Percentiles rank a stretch among this genome's conserved stretches.
These are phyloP conservation scores for Drosophila tsacasi DNA, from an alignment of 1,140 invertebrate genomes.

Conservation along the genomic window DNA sequence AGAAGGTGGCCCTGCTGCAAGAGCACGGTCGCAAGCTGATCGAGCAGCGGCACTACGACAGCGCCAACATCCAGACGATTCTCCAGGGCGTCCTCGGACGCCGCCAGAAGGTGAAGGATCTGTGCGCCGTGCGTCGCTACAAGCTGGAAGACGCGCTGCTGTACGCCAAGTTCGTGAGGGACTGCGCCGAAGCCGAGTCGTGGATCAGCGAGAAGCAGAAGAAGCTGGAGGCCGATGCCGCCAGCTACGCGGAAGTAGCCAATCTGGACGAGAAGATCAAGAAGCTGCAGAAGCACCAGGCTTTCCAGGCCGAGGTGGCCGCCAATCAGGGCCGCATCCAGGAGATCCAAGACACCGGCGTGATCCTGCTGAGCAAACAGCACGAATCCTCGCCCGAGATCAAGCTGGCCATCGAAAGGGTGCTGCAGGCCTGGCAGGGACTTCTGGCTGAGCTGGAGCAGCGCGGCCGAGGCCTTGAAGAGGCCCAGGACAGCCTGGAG, in stretches of 20 bases:
- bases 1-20: conserved; percentile 93
- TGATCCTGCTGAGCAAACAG: conserved; percentile 88
- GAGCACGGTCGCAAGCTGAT: conserved; percentile 96
- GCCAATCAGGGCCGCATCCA: conserved; percentile 95
- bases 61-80: conserved; percentile 91
- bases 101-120: conserved; percentile 89
- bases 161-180: conserved; percentile 95
- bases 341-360: conserved; percentile 91
- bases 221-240: conserved; percentile 91
- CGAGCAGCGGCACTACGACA: conserved; percentile 97
- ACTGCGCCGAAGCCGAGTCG: conserved; percentile 94
- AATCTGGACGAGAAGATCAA: conserved; percentile 96
- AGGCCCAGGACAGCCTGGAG: conserved; percentile 98
- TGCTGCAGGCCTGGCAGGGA: conserved; percentile 92
- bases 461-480: conserved; percentile 94
- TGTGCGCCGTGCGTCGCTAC: conserved; percentile 88
- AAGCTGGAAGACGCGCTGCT: conserved; percentile 92
- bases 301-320: conserved; percentile 97
- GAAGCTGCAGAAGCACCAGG: conserved; percentile 98
- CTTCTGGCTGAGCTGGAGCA: conserved; percentile 92
- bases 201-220: conserved; percentile 98
- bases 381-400: conserved; percentile 91
- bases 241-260: conserved; percentile 89
- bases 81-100: conserved; percentile 90
- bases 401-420: conserved; percentile 89